A percentile compares a stretch with the other conserved stretches of the same genome.
Evolutionary conservation across 2,797 vertebrate species (phyloP).

Genomic region (Strix occidentalis): DNA sequence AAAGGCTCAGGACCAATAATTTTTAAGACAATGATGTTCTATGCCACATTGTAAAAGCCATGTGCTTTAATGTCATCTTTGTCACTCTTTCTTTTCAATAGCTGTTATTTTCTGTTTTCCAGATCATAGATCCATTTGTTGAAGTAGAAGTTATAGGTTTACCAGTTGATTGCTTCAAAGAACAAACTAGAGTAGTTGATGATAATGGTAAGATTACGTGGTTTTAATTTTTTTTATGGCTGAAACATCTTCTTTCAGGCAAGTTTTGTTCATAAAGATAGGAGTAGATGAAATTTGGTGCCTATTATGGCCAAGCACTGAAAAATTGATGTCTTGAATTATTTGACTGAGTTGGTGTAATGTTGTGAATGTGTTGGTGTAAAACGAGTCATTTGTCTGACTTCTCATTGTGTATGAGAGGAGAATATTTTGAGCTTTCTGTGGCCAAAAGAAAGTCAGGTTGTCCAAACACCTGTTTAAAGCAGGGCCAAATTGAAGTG

Average conservation of each 20-base stretch:
- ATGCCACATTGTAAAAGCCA: not conserved
- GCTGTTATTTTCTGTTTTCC: constrained; percentile 32
- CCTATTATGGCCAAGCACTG: not conserved
- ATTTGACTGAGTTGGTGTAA: not conserved
- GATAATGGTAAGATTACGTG: constrained; percentile 88
- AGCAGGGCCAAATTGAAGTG: not conserved
- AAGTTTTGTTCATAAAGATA: not conserved
- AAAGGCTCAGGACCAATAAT: not conserved
- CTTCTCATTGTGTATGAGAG: not conserved
- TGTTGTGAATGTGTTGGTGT: not conserved
- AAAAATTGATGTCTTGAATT: not conserved
- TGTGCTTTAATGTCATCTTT: not conserved
- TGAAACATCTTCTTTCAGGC: not conserved
- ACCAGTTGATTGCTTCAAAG: constrained; percentile 92
- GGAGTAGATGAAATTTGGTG: not conserved
- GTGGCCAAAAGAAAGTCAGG: not conserved
- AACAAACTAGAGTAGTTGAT: constrained; percentile 95
- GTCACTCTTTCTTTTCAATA: not conserved
- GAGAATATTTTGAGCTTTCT: not conserved
- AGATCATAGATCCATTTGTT: constrained; percentile 99
- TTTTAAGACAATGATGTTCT: not conserved
- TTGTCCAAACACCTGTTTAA: not conserved
- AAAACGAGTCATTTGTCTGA: not conserved
- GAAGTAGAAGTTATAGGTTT: constrained; percentile 97
- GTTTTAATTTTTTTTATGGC: not conserved